Conservation (phyloP, 2,797 vertebrate species). For the Thunnus albacares region DNA sequence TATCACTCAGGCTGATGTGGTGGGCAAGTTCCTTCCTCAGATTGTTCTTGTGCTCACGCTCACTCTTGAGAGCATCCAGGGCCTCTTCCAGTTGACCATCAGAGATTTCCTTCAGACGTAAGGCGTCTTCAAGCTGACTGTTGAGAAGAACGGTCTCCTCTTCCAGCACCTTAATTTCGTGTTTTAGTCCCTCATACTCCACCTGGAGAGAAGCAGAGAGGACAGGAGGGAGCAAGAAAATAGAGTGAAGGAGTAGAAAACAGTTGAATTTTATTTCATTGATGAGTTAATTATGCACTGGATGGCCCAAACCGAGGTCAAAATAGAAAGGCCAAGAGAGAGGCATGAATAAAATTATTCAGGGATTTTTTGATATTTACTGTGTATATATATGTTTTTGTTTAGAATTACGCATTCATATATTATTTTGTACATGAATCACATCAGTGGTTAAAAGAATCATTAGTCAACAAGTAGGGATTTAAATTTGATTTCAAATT, state of each 20-base stretch:
- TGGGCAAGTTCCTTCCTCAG: conserved; percentile 96
- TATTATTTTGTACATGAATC: too few species aligned
- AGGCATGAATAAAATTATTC: neutral
- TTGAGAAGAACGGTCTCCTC: conserved; percentile 98
- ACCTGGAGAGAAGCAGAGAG: conserved; percentile 85
- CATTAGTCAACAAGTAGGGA: too few species aligned
- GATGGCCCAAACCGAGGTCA: neutral
- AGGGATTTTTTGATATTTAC: too few species aligned
- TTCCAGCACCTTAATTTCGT: conserved; percentile 97
- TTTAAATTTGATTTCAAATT: neutral
- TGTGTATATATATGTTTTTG: too few species aligned
- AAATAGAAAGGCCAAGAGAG: neutral
- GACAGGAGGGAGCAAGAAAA: neutral
- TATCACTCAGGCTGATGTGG: conserved; percentile 93
- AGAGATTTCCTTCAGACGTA: conserved; percentile 96
- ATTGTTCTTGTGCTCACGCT: conserved; percentile 97
- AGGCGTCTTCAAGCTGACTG: conserved; percentile 96
- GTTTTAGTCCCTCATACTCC: conserved; percentile 98
- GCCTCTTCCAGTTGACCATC: conserved; percentile 96
- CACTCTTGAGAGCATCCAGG: conserved; percentile 94
- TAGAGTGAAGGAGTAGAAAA: neutral
- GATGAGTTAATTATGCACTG: neutral
- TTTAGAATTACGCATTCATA: too few species aligned
- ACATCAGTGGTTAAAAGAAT: too few species aligned
- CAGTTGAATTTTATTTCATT: neutral